These are phyloP conservation scores for Apoderus coryli DNA, from an alignment of 2,888 invertebrate species.

Conservation along the genomic window DNA sequence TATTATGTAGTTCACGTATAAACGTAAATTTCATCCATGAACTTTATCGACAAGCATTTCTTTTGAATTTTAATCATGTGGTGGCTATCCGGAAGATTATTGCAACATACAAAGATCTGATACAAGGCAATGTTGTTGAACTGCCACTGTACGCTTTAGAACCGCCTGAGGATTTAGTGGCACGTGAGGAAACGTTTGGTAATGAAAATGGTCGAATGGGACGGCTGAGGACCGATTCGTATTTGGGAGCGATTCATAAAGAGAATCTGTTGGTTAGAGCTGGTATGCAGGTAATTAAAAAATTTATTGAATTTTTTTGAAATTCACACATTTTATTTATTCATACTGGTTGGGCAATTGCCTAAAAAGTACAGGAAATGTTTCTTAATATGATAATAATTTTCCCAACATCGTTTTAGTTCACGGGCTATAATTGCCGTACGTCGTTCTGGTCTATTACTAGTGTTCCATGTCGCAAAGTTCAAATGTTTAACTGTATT, in stretches of 20 bases:
- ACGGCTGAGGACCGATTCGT: constrained; percentile 70
- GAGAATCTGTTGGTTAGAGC: constrained; percentile 70
- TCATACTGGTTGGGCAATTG: too few species aligned
- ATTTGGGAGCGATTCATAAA: constrained; percentile 67
- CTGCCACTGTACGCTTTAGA: constrained; percentile 71
- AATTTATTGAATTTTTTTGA: too few species aligned
- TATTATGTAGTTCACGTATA: constrained; percentile 73
- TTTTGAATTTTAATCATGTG: constrained; percentile 74
- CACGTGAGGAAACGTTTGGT: constrained; percentile 16
- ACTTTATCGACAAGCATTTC: constrained; percentile 83
- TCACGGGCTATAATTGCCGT: too few species aligned
- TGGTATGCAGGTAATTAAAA: constrained; percentile 64
- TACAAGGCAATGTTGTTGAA: constrained; percentile 66
- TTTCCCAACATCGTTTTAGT: too few species aligned
- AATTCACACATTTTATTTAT: too few species aligned
- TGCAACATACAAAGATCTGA: constrained; percentile 89
- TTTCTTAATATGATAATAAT: too few species aligned
- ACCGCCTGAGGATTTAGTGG: constrained; percentile 36
- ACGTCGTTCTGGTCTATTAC: too few species aligned
- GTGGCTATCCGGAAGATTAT: constrained; percentile 80
- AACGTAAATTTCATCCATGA: constrained; percentile 93
- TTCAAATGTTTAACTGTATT: too few species aligned
- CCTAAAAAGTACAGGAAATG: too few species aligned
- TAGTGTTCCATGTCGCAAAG: too few species aligned
- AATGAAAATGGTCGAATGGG: constrained; percentile 19